Evolutionary conservation across 2,888 invertebrate species (phyloP).

Genomic region (Nomada ferruginata): DNA sequence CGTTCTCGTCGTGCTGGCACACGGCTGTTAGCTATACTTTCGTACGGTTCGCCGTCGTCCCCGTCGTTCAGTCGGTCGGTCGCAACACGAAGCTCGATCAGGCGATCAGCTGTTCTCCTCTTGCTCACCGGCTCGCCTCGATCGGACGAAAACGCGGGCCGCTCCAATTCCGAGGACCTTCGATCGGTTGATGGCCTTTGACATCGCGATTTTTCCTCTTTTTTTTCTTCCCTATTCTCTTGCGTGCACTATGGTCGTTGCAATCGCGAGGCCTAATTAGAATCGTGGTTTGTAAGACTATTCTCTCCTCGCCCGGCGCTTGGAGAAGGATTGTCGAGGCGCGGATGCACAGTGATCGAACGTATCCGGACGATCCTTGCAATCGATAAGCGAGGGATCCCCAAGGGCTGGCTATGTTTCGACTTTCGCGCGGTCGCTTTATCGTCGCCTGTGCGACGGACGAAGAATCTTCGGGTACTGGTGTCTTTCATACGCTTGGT

Average conservation of each 20-base stretch:
- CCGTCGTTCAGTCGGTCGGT: conserved; percentile 68
- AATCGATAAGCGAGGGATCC: conserved; percentile 3
- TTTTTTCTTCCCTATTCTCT: not conserved
- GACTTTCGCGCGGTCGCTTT: conserved; percentile 18
- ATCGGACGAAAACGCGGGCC: not conserved
- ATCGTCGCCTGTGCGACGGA: conserved; percentile 33
- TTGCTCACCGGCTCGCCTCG: conserved; percentile 27
- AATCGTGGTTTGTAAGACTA: no score
- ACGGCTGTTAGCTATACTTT: conserved; percentile 64
- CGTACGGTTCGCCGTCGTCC: conserved; percentile 60
- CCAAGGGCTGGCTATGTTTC: conserved; percentile 22
- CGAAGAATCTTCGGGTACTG: not conserved
- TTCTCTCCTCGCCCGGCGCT: not conserved
- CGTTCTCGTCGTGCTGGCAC: conserved; percentile 58
- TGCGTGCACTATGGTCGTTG: no score
- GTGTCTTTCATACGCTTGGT: not conserved
- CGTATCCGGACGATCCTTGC: not conserved
- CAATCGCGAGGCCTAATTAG: no score
- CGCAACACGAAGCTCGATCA: conserved; percentile 68
- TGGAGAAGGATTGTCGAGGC: not conserved
- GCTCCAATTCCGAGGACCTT: not conserved
- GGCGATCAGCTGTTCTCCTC: conserved; percentile 61
- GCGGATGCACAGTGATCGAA: not conserved
- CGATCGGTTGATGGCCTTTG: not conserved
- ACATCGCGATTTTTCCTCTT: not conserved